Evolutionary conservation across 2,797 vertebrate genomes (phyloP).

Genomic region (Ataeniobius toweri): DNA sequence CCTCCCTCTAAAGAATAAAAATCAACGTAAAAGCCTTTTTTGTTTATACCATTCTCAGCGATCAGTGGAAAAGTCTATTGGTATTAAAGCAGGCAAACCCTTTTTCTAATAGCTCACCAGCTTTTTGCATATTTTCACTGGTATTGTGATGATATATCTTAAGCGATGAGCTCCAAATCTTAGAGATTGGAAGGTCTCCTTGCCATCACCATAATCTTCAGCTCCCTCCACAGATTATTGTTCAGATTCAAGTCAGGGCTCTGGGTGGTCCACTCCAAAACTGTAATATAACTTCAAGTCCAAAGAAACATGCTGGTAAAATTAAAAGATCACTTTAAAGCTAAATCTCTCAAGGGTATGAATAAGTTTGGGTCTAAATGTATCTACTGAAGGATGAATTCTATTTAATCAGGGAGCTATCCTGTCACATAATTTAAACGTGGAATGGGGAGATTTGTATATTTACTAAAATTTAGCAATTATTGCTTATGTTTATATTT

Average conservation of each 20-base stretch:
- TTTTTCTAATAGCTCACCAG: not conserved
- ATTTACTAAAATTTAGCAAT: too few species aligned
- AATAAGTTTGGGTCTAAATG: not conserved
- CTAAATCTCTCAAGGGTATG: not conserved
- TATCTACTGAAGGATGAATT: not conserved
- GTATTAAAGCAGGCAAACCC: not conserved
- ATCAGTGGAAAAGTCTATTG: not conserved
- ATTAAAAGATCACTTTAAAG: not conserved
- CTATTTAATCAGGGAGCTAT: too few species aligned
- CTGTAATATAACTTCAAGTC: not conserved
- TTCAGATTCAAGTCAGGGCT: too few species aligned
- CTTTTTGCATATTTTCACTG: not conserved
- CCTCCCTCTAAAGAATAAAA: not conserved
- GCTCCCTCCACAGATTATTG: too few species aligned
- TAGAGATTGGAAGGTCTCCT: not conserved
- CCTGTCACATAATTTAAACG: too few species aligned
- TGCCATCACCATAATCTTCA: not conserved
- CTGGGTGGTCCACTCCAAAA: too few species aligned
- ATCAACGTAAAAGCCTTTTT: not conserved
- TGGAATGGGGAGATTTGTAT: too few species aligned
- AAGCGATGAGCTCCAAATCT: not conserved
- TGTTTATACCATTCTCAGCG: not conserved
- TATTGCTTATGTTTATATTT: not conserved
- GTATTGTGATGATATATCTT: not conserved
- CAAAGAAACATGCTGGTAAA: not conserved